phyloP scores from a whole-genome alignment of 1,140 invertebrate species.

The Ostrea denselamellosa region DNA sequence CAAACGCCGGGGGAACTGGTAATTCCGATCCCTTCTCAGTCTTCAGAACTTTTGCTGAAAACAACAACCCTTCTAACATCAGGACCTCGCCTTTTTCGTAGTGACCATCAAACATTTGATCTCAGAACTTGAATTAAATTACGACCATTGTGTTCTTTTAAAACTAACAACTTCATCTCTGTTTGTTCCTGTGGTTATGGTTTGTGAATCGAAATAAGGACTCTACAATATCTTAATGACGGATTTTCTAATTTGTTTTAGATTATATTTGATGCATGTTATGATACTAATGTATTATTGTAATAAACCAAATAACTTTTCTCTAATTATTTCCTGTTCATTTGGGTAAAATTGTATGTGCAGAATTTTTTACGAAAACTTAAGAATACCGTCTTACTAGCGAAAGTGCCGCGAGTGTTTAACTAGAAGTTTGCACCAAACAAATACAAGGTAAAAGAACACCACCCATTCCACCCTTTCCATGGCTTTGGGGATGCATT shows the following conservation, averaged over 20 bases:
- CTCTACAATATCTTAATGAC: background rate
- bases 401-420: background rate
- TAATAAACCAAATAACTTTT: background rate
- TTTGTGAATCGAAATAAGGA: slow-evolving; percentile 5
- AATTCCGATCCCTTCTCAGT: background rate
- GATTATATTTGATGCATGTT: slow-evolving; percentile 10
- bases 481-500: too few relatives aligned
- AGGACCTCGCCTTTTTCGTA: background rate
- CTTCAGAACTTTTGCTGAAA: background rate
- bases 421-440: background rate
- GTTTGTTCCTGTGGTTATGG: background rate
- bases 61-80: background rate
- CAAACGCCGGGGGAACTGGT: background rate
- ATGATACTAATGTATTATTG: slow-evolving; percentile 3
- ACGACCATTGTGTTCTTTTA: background rate
- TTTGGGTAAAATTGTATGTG: background rate
- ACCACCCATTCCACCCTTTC: too few relatives aligned
- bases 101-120: slow-evolving; percentile 4
- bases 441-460: background rate
- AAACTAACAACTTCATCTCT: slow-evolving; percentile 5
- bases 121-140: background rate
- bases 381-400: background rate
- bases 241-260: background rate
- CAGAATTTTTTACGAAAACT: background rate
- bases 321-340: background rate